phyloP scores from a whole-genome alignment of 2,113 vertebrate genomes.

The Brevimyrus niger region DNA sequence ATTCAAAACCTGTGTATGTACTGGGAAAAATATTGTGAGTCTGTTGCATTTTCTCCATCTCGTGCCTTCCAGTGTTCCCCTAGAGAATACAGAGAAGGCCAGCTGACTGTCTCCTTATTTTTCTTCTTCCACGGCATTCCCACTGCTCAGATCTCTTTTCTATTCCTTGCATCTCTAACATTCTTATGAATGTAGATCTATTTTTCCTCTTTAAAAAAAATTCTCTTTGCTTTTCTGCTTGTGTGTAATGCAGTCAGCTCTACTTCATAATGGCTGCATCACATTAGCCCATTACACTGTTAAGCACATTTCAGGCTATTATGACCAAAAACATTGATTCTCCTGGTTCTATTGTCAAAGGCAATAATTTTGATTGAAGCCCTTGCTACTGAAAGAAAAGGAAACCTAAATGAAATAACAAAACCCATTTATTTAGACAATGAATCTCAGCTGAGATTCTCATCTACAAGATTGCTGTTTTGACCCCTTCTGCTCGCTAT shows the following conservation, averaged over 20 bases:
- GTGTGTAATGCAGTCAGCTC: not conserved
- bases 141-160: not conserved
- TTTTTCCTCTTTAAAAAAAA: not conserved
- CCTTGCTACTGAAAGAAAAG: not conserved
- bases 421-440: conserved; percentile 8
- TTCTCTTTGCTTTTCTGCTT: not conserved
- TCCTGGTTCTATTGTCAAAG: not conserved
- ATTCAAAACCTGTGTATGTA: not conserved
- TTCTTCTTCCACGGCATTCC: not conserved
- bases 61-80: not conserved
- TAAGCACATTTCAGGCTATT: conserved; percentile 12
- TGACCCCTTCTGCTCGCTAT: not conserved
- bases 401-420: conserved; percentile 4
- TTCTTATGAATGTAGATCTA: conserved; percentile 1
- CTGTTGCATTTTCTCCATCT: not conserved
- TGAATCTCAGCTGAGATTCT: not conserved
- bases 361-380: not conserved
- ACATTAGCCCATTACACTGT: not conserved
- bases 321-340: not conserved
- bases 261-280: not conserved
- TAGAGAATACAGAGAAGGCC: not conserved
- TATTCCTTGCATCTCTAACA: not conserved
- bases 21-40: not conserved
- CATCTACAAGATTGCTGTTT: conserved; percentile 4
- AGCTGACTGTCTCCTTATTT: not conserved